Percentiles rank a stretch among this genome's conserved stretches.
Evolutionary conservation across 2,797 vertebrate genomes (phyloP).

Genomic region (Poeciliopsis paucimaculata): DNA sequence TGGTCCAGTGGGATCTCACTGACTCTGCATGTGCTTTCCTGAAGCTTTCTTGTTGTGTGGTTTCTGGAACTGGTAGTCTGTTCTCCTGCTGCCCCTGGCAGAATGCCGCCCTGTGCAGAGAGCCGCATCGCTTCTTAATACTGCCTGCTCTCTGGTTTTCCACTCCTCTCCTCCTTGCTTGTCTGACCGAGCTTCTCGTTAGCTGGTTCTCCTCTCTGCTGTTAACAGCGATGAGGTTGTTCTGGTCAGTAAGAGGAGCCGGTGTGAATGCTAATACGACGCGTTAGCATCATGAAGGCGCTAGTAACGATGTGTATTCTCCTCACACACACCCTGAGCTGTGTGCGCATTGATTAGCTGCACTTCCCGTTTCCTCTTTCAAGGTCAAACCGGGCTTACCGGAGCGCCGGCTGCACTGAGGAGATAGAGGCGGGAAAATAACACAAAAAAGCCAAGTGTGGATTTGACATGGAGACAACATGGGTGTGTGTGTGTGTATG

Average conservation of each 20-base stretch:
- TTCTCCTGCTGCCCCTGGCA: not conserved
- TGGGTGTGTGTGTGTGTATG: not conserved
- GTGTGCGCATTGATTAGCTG: constrained; percentile 33
- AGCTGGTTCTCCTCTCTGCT: constrained; percentile 16
- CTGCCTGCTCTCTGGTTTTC: not conserved
- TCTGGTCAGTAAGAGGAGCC: constrained; percentile 11
- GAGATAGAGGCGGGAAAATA: constrained; percentile 44
- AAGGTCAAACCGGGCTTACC: constrained; percentile 67
- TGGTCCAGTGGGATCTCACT: too few species aligned
- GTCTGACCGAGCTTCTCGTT: constrained; percentile 19
- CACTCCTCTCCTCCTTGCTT: not conserved
- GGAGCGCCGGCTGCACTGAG: constrained; percentile 49
- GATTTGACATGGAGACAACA: constrained; percentile 5
- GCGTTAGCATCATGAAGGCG: constrained; percentile 39
- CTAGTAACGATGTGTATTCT: constrained; percentile 18
- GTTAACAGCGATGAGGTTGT: constrained; percentile 30
- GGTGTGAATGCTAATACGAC: constrained; percentile 31
- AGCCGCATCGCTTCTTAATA: not conserved
- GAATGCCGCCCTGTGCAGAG: not conserved
- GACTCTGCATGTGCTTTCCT: too few species aligned
- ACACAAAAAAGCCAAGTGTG: not conserved
- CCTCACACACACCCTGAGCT: constrained; percentile 21
- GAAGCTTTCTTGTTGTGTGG: too few species aligned
- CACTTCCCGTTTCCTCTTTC: constrained; percentile 55
- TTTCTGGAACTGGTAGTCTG: too few species aligned